Percentiles rank a stretch among this genome's conserved stretches.
Evolutionary conservation across 1,140 invertebrate species (phyloP).

Genomic region (Dryas iulia): DNA sequence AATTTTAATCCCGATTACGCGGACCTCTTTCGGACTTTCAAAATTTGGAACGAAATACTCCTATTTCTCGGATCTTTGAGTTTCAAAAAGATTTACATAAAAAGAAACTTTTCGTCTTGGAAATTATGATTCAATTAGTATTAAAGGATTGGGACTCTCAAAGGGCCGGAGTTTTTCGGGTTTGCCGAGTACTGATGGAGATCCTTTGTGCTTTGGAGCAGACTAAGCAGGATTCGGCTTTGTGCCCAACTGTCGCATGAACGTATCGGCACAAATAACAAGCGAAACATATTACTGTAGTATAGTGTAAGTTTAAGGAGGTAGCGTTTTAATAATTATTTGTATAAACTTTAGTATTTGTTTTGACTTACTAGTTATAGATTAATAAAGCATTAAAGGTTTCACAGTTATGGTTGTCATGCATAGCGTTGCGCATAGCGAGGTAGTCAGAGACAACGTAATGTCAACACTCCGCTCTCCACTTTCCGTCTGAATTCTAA

Average conservation of each 20-base stretch:
- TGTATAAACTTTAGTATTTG: no score
- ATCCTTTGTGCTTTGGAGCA: slow-evolving; percentile 73
- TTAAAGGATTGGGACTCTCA: slow-evolving; percentile 76
- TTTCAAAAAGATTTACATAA: slow-evolving; percentile 75
- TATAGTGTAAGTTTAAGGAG: not conserved
- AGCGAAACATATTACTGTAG: slow-evolving; percentile 39
- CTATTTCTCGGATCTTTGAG: slow-evolving; percentile 64
- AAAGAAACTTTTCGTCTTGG: slow-evolving; percentile 75
- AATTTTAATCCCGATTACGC: slow-evolving; percentile 62
- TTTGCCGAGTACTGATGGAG: slow-evolving; percentile 60
- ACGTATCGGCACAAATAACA: slow-evolving; percentile 59
- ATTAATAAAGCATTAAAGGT: no score
- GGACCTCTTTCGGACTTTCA: slow-evolving; percentile 50
- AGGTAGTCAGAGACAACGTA: no score
- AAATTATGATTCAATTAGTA: slow-evolving; percentile 80
- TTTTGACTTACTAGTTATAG: not conserved
- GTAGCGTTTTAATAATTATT: not conserved
- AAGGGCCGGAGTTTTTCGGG: slow-evolving; percentile 71
- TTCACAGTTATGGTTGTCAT: no score
- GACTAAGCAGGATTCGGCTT: slow-evolving; percentile 68
- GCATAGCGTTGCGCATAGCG: no score
- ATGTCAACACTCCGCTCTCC: no score
- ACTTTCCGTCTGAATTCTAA: no score
- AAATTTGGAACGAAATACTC: slow-evolving; percentile 67
- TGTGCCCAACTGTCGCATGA: slow-evolving; percentile 53